Conservation (phyloP, 1,140 invertebrate genomes). For the Alviniconcha marisindica region DNA sequence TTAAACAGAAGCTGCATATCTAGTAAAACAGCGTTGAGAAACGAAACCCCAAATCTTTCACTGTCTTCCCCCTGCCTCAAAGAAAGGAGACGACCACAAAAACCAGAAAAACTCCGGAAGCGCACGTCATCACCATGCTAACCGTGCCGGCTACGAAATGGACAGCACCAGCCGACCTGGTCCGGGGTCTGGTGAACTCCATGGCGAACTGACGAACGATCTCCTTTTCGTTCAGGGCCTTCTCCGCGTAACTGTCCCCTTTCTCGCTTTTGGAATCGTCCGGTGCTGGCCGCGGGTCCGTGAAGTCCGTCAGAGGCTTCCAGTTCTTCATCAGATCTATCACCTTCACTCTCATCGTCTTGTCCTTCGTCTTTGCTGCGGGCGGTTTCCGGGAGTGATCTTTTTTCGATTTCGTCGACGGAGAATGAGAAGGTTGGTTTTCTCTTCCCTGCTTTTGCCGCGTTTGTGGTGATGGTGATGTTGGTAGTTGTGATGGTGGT, state of each 20-base stretch:
- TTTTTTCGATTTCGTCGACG: not conserved
- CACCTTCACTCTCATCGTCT: not conserved
- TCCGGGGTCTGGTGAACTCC: too few relatives aligned
- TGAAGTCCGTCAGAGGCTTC: not conserved
- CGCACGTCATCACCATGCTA: too few relatives aligned
- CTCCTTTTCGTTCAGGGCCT: not conserved
- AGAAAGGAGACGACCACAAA: too few relatives aligned
- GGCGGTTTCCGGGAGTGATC: not conserved
- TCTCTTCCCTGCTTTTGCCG: not conserved
- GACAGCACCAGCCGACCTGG: too few relatives aligned
- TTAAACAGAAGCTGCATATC: too few relatives aligned
- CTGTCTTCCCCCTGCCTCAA: too few relatives aligned
- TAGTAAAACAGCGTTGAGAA: too few relatives aligned
- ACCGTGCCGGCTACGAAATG: too few relatives aligned
- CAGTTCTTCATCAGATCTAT: constrained; percentile 27
- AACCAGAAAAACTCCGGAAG: too few relatives aligned
- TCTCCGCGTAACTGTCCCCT: not conserved
- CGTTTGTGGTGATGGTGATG: too few relatives aligned
- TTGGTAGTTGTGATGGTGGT: too few relatives aligned
- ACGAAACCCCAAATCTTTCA: too few relatives aligned
- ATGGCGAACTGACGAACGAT: not conserved
- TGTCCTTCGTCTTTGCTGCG: not conserved
- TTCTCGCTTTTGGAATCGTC: not conserved
- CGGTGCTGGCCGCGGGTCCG: not conserved
- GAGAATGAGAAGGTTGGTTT: not conserved